Base-by-base conservation (phyloP, 2,797 vertebrate species). In the Protosalanx chinensis region DNA sequence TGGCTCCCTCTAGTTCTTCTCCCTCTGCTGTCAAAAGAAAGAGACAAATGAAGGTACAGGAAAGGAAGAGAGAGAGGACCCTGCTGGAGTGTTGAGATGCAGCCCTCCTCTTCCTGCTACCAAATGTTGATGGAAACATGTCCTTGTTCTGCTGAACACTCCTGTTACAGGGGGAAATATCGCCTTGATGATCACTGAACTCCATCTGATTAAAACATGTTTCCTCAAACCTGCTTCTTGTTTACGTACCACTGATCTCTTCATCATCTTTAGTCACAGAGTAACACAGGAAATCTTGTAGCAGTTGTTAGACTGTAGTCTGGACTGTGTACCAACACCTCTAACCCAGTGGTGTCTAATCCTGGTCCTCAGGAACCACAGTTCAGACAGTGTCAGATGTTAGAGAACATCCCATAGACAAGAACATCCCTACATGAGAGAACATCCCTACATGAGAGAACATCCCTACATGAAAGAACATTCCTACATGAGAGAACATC, bases 1-100 rank as follows among this genome's bases (percentile, higher is more conserved):
- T 81, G 82, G 77, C 76, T 80, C 77, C 76, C 77, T 77, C 79
- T 83, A 73, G 63, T 49, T 49, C 23, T 10, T 20, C 23, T 27
- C n/a, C 23, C 27, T 13, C 27, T 12, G 2, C 12, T 46, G 12
- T 46, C 1, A 12, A 46, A 12, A 46, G 41, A 46, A 61, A 23
- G 4, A 20, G 33, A 23, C 10, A 13, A 56, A 41, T 12, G 53
- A 49, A 76, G 62, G 72, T 27, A 57, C 70, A 82, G 81, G 69
- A 78, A 27, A n/a, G 6, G 1, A 79, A 67, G 76, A 67, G 76
- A 80, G 66, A 75, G 58, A 60, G 78, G 82, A 2, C 83, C 85
- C 73, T 70, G 81, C 69, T 27, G 57, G 57, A 76, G 69, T 78
- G 64, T 76, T 80, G 82, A 82, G 81, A 83, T 85, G 80, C 79